Base-by-base conservation (phyloP, 35 echinoderm and acorn worm genomes). In the Heliocidaris erythrogramma region DNA sequence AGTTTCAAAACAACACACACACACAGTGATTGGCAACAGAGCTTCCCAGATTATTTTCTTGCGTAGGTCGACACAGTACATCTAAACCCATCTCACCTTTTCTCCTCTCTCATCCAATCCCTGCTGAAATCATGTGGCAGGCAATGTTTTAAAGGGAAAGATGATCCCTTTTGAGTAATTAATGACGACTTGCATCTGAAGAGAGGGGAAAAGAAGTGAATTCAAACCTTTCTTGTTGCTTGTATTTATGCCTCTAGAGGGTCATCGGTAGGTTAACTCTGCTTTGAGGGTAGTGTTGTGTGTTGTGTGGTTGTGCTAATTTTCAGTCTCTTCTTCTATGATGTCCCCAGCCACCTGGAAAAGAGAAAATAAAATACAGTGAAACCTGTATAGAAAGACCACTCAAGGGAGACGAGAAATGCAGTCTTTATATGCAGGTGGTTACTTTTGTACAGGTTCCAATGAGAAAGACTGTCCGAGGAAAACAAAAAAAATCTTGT, bases 271-370 rank as follows among this genome's bases (percentile, higher is more conserved):
- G 35, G 35, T 42, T 42, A 42, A 42, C 35, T 42, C 35, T 42
- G 35, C 1, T 42, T 42, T 42, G 35, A 42, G 35, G 35, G 35
- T 42, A 42, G 35, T 42, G 35, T 42, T 3, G 35, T 0, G 35
- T 42, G 35, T 21, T 18, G 18, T 27, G 5, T 88, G 31, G 30
- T 13, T 48, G 35, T 11, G 13, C n/a, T 92, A 92, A 30, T 92
- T 5, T 30, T 92, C 91, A 92, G 10, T 92, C 49, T 92, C 91
- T 30, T 59, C 91, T 92, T 92, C 91, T 5, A 92, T 92, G 16
- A 56, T 21, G 29, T 30, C 91, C n/a, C n/a, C 48, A 50, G 91
- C 91, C 4, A 92, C 91, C 91, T 92, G 50, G 5, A 30, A 17
- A 89, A 24, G 31, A 13, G 13, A 17, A 24, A 5, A 6, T 14